Evolutionary conservation across 2,797 vertebrate species (phyloP).

Genomic region (Melanotaenia nigrans): DNA sequence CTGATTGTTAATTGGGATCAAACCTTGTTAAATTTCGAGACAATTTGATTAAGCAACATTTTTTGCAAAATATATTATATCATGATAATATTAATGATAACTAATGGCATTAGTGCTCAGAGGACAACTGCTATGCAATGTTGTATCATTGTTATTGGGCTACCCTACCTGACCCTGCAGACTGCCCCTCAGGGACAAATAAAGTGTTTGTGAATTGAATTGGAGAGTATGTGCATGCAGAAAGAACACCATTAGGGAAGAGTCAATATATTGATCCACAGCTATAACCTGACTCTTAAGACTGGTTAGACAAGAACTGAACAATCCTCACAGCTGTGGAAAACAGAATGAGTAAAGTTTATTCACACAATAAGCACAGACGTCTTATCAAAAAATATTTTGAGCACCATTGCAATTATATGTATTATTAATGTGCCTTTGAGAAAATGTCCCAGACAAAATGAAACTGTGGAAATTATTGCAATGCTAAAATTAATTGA

Average conservation of each 20-base stretch:
- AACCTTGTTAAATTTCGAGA: no score
- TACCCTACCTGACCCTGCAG: slow-evolving; percentile 1
- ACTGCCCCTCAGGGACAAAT: slow-evolving; percentile 9
- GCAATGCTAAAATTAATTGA: no score
- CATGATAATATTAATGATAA: no score
- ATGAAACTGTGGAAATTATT: no score
- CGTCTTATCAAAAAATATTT: no score
- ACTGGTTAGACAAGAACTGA: not conserved
- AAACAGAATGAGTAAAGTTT: not conserved
- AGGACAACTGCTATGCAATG: not conserved
- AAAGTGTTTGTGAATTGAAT: slow-evolving; percentile 5
- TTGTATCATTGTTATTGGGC: not conserved
- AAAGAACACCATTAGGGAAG: slow-evolving; percentile 1
- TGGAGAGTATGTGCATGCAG: not conserved
- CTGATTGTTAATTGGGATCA: no score
- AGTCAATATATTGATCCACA: slow-evolving; percentile 10
- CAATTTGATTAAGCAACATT: no score
- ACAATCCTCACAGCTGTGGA: not conserved
- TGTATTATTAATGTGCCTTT: no score
- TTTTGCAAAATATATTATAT: no score
- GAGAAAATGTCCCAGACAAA: no score
- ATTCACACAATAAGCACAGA: not conserved
- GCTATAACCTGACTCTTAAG: not conserved
- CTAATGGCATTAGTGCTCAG: not conserved
- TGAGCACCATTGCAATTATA: no score